Evolutionary conservation across 2,888 invertebrate genomes (phyloP), one percentile per base, ranked within the genome.

Genomic region (Brachylomia viminalis): DNA sequence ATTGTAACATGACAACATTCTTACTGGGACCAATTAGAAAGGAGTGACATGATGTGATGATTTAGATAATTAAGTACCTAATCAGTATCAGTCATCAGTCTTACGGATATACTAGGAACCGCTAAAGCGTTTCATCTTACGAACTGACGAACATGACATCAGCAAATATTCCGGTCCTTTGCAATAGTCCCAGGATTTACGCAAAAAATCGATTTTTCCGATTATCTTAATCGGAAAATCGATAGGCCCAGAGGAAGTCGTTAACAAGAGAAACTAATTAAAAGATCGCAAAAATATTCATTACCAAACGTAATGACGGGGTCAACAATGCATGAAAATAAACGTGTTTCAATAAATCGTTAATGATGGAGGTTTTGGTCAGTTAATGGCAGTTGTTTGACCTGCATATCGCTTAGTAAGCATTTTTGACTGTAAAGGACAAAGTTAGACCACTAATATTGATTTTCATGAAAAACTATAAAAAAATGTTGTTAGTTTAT

Each of bases 281-380:
- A 15, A 45, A 20, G 49, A 8, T 20, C 20, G 1, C 0, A 49
- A 23, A 27, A 66, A 15, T 2, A 33, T 15, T 7, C 38, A 38
- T 27, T 27, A 52, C 11, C 5, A 23, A 54, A 13, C 13, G 1
- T 11, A 27, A 15, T 13, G 33, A 33, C 3, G 27, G 23, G 17
- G 42, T 20, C 0, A 45, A 71, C 52, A 45, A 70, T 8, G 71
- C 72, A 30, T 70, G 71, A 71, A 54, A 52, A 27, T 65, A 54
- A 15, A n/a, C 4, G 17, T 42, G 1, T 54, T 54, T 54, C 2
- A 42, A 17, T 45, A 45, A 13, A 72, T 17, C 27, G 7, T 72
- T 54, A 2, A 1, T 27, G 54, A 54, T 70, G 11, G 2, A 69
- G 30, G 30, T 52, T 42, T 52, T 27, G 38, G 5, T 49, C 3